Evolutionary conservation across 2,888 invertebrate species (phyloP).

Genomic region (Lepidonotus clava): DNA sequence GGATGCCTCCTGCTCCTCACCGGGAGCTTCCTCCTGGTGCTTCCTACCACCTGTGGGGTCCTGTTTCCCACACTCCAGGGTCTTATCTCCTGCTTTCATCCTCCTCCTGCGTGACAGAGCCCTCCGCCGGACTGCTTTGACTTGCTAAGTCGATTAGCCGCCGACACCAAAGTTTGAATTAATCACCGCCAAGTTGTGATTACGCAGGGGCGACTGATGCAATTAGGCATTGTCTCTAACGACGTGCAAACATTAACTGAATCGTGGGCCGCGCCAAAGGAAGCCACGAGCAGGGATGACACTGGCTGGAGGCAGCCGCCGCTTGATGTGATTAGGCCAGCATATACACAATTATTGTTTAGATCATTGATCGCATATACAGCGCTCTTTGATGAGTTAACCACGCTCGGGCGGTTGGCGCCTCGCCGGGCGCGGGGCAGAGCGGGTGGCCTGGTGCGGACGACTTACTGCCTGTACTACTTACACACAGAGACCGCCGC

Average conservation of each 20-base stretch:
- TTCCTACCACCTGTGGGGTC: conserved; percentile 40
- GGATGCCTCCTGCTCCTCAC: not conserved
- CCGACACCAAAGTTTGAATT: conserved; percentile 51
- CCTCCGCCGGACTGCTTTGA: conserved; percentile 15
- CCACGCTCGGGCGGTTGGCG: conserved; percentile 29
- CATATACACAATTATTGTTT: conserved; percentile 52
- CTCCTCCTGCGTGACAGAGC: not conserved
- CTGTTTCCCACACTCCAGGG: conserved; percentile 1
- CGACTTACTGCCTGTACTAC: conserved; percentile 23
- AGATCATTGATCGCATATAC: conserved; percentile 51
- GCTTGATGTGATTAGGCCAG: conserved; percentile 20
- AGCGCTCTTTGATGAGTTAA: conserved; percentile 29
- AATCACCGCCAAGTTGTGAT: conserved; percentile 31
- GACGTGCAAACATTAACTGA: conserved; percentile 41
- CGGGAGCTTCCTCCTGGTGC: not conserved
- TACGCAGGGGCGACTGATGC: conserved; percentile 33
- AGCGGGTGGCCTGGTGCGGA: conserved; percentile 1
- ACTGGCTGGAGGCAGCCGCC: conserved; percentile 7
- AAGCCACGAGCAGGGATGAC: not conserved
- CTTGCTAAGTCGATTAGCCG: conserved; percentile 29
- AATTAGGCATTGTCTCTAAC: conserved; percentile 43
- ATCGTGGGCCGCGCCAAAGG: not conserved
- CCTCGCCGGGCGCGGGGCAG: not conserved
- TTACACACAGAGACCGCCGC: not conserved
- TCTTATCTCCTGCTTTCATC: conserved; percentile 43